Conservation (phyloP, 2,113 vertebrate species). For the Anguilla japonica region DNA sequence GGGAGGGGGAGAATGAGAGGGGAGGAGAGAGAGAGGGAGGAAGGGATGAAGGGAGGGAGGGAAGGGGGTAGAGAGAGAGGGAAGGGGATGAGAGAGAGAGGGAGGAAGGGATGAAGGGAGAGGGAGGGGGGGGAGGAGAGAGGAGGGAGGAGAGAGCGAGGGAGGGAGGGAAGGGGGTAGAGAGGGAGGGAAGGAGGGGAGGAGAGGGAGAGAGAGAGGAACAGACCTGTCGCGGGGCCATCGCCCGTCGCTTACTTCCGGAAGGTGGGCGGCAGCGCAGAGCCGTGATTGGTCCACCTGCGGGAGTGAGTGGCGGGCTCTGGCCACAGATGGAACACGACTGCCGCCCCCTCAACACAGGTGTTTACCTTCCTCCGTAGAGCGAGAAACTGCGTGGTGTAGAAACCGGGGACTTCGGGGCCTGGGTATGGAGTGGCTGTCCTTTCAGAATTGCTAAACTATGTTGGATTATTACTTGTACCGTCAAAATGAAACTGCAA, state of each 20-base stretch:
- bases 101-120: no score
- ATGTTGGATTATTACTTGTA: neutral
- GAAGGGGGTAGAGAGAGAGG: no score
- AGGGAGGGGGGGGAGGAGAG: no score
- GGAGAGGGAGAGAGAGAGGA: neutral
- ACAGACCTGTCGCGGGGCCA: neutral
- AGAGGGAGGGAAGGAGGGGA: no score
- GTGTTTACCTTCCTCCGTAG: neutral
- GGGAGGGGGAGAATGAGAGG: no score
- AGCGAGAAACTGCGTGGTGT: neutral
- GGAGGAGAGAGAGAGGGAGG: no score
- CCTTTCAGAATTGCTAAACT: neutral
- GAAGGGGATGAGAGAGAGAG: no score
- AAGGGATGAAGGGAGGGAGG: no score
- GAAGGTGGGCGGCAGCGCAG: no score
- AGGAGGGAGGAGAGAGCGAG: neutral
- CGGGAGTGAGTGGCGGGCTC: neutral
- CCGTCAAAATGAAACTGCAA: neutral
- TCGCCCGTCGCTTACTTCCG: neutral
- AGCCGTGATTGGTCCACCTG: neutral
- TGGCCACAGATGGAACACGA: neutral
- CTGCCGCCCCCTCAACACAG: neutral
- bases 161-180: no score
- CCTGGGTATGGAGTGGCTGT: neutral
- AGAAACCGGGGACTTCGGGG: neutral